These are phyloP conservation scores for Lasioglossum calceatum DNA, from an alignment of 2,888 invertebrate species.

Conservation along the genomic window DNA sequence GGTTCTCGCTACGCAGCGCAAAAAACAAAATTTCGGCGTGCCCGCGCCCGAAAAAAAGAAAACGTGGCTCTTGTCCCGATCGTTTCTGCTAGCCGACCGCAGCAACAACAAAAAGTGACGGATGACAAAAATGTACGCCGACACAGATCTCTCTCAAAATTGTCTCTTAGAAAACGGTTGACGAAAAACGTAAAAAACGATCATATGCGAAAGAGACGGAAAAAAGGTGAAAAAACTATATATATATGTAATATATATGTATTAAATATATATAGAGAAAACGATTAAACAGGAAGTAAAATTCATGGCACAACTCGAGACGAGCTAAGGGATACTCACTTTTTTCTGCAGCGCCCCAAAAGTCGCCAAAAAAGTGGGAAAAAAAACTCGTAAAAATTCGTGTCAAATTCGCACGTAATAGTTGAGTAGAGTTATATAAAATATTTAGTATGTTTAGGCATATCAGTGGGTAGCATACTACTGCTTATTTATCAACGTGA, in stretches of 20 bases:
- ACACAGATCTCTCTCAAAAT: slow-evolving; percentile 51
- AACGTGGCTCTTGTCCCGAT: slow-evolving; percentile 26
- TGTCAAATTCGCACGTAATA: slow-evolving; percentile 82
- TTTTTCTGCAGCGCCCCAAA: slow-evolving; percentile 82
- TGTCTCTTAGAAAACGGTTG: slow-evolving; percentile 27
- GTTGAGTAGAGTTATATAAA: slow-evolving; percentile 69
- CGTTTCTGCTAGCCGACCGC: slow-evolving; percentile 49
- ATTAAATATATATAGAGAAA: slow-evolving; percentile 53
- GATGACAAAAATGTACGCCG: slow-evolving; percentile 18
- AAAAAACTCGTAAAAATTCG: slow-evolving; percentile 84
- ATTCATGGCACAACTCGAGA: slow-evolving; percentile 78
- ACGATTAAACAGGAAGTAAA: slow-evolving; percentile 72
- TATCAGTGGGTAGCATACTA: slow-evolving; percentile 76
- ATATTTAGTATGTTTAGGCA: slow-evolving; percentile 74
- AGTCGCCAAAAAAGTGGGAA: slow-evolving; percentile 84
- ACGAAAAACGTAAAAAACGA: slow-evolving; percentile 6
- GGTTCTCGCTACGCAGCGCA: slow-evolving; percentile 56
- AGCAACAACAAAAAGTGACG: slow-evolving; percentile 46
- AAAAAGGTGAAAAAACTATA: slow-evolving; percentile 35
- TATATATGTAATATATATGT: slow-evolving; percentile 1
- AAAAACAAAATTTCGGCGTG: slow-evolving; percentile 63
- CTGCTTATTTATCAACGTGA: slow-evolving; percentile 71
- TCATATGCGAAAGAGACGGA: slow-evolving; percentile 51
- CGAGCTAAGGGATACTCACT: slow-evolving; percentile 83
- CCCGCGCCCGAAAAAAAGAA: slow-evolving; percentile 23